Evolutionary conservation across 2,113 vertebrate genomes (phyloP).

Genomic region (Zapornia atra): DNA sequence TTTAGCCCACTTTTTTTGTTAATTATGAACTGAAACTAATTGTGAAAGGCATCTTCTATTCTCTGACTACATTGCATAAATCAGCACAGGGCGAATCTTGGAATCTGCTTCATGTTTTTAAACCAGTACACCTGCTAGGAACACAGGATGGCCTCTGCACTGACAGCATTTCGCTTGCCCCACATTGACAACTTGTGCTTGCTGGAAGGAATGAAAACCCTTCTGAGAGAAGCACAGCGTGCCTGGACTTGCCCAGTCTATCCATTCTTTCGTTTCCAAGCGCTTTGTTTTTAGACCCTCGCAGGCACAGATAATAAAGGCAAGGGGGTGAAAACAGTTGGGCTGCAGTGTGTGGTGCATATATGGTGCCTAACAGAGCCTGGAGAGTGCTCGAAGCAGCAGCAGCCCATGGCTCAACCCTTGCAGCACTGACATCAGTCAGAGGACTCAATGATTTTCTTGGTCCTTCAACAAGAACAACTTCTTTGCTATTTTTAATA

Average conservation of each 20-base stretch:
- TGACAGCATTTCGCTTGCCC: not conserved
- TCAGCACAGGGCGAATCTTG: not conserved
- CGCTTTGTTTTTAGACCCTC: not conserved
- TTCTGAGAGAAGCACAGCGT: fast-evolving
- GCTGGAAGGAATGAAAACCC: not conserved
- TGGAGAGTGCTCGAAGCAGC: not conserved
- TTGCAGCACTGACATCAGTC: not conserved
- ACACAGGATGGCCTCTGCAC: not conserved
- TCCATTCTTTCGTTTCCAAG: not conserved
- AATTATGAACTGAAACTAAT: not conserved
- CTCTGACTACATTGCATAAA: not conserved
- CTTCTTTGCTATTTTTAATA: not conserved
- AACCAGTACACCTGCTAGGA: not conserved
- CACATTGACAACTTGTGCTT: fast-evolving
- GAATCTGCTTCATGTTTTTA: not conserved
- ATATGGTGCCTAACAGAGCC: not conserved
- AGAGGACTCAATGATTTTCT: not conserved
- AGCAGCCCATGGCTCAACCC: not conserved
- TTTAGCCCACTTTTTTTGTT: not conserved
- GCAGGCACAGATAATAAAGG: not conserved
- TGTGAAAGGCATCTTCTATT: not conserved
- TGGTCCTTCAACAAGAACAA: not conserved
- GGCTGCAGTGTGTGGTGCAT: too few species aligned
- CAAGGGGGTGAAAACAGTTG: not conserved
- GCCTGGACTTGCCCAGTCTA: not conserved